Percentiles rank a stretch among this genome's conserved stretches.
Evolutionary conservation across 1,140 invertebrate species (phyloP).

Genomic region (Frieseomelitta varia): DNA sequence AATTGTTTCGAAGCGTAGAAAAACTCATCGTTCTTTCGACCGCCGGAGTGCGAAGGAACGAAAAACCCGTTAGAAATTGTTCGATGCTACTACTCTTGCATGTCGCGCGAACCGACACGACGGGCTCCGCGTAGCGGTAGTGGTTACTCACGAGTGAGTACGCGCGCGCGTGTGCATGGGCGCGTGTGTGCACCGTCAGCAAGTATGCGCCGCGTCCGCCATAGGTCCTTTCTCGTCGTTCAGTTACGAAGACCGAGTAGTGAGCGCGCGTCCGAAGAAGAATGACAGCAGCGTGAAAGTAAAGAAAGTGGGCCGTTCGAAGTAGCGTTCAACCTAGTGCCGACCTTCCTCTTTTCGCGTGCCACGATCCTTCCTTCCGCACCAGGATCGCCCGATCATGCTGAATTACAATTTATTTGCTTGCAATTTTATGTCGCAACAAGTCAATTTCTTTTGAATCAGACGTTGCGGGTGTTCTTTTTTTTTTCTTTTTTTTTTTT

Average conservation of each 20-base stretch:
- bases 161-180: not conserved
- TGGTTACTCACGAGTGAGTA: not conserved
- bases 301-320: constrained; percentile 73
- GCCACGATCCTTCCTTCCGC: not conserved
- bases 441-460: no score
- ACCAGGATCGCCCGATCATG: not conserved
- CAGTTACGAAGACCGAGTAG: constrained; percentile 58
- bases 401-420: not conserved
- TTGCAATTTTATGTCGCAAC: no score
- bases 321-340: constrained; percentile 62
- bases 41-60: constrained; percentile 23
- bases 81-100: constrained; percentile 56
- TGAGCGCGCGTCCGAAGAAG: constrained; percentile 61
- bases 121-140: not conserved
- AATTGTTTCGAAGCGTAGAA: not conserved
- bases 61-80: constrained; percentile 69
- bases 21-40: not conserved
- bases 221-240: constrained; percentile 37
- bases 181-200: not conserved
- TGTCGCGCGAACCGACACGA: constrained; percentile 21
- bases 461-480: no score
- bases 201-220: constrained; percentile 48
- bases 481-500: no score
- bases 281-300: constrained; percentile 69
- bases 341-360: not conserved